phyloP scores from a whole-genome alignment of 2,888 invertebrate species.

The Nemurella pictetii region DNA sequence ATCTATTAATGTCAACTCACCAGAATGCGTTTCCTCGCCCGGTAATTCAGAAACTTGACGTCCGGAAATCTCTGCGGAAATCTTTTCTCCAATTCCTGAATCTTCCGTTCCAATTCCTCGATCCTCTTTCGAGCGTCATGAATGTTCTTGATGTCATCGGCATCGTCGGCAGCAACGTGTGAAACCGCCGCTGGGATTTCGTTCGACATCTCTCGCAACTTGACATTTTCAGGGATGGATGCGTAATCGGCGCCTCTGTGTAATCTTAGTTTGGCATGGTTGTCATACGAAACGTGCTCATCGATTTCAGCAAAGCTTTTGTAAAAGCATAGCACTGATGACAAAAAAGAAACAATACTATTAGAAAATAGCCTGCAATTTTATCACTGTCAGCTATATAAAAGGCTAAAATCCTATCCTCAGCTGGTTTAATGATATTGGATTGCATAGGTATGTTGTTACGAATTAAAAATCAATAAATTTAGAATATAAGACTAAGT shows the following conservation, averaged over 20 bases:
- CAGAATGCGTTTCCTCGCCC: constrained; percentile 88
- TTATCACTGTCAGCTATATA: too few relatives aligned
- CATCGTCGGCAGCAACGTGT: background rate
- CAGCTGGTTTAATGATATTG: too few relatives aligned
- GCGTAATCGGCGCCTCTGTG: background rate
- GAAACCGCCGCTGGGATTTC: background rate
- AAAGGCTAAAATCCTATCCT: too few relatives aligned
- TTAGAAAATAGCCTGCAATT: background rate
- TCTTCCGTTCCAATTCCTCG: constrained; percentile 69
- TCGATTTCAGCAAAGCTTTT: background rate
- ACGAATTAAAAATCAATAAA: too few relatives aligned
- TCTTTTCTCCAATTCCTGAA: constrained; percentile 70
- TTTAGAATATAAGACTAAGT: too few relatives aligned
- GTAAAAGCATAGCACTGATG: background rate
- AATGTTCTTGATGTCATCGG: constrained; percentile 10
- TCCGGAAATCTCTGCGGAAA: constrained; percentile 85
- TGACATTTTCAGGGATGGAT: background rate
- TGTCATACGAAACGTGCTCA: background rate
- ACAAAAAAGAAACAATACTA: too few relatives aligned
- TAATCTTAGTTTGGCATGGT: background rate
- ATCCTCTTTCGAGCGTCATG: constrained; percentile 66
- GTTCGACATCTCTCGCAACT: background rate
- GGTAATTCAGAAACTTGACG: constrained; percentile 89
- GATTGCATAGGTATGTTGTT: too few relatives aligned
- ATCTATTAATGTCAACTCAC: constrained; percentile 61